phyloP scores from a whole-genome alignment of 2,113 vertebrate species.

The Anhinga rufa region DNA sequence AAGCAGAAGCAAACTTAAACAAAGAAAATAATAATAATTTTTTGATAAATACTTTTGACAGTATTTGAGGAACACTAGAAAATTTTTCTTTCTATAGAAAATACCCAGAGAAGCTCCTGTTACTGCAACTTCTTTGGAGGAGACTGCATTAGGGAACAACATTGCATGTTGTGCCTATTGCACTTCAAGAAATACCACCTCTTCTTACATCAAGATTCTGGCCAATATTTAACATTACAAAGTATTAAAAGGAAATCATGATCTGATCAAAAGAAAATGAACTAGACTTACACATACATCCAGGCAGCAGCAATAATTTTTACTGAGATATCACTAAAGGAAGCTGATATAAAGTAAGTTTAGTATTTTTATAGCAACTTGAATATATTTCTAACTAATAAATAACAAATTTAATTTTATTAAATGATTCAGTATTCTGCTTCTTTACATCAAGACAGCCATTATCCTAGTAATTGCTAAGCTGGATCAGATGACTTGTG shows the following conservation, averaged over 20 bases:
- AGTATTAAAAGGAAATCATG: not conserved
- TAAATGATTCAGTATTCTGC: not conserved
- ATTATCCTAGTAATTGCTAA: not conserved
- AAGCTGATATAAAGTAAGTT: not conserved
- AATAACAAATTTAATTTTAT: not conserved
- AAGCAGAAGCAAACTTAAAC: not conserved
- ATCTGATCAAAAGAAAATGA: not conserved
- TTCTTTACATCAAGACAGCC: not conserved
- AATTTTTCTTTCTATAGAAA: not conserved
- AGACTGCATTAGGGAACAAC: not conserved
- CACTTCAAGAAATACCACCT: not conserved
- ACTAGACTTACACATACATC: not conserved
- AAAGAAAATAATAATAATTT: not conserved
- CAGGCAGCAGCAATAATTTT: not conserved
- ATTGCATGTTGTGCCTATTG: not conserved
- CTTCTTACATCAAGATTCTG: not conserved
- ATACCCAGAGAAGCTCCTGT: not conserved
- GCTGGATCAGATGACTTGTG: not conserved
- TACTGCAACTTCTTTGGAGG: not conserved
- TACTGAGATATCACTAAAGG: not conserved
- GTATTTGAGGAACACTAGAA: not conserved
- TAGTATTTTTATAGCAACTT: not conserved
- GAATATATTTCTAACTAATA: not conserved
- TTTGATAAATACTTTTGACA: not conserved
- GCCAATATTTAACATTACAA: not conserved